Evolutionary conservation across 2,888 invertebrate genomes (phyloP).

Genomic region (Troglohyphantes excavatus): DNA sequence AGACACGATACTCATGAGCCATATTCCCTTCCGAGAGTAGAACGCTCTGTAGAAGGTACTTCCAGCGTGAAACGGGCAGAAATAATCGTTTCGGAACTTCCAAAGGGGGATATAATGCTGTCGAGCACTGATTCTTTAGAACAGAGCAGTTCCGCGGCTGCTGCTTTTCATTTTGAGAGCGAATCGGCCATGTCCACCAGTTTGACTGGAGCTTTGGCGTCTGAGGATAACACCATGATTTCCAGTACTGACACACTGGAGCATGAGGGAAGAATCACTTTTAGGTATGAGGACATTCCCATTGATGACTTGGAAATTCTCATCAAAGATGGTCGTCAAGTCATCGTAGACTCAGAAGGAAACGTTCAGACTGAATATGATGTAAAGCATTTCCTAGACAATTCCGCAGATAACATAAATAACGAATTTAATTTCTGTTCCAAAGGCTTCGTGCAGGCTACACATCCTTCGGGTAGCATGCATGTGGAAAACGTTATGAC

Average conservation of each 20-base stretch:
- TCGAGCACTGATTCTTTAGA: constrained; percentile 89
- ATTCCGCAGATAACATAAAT: constrained; percentile 64
- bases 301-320: constrained; percentile 68
- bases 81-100: constrained; percentile 52
- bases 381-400: constrained; percentile 49
- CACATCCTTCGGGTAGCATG: constrained; percentile 27
- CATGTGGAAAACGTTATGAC: constrained; percentile 57
- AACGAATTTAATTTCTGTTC: constrained; percentile 19
- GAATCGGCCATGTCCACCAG: constrained; percentile 93
- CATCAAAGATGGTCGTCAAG: constrained; percentile 55
- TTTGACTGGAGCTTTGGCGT: constrained; percentile 87
- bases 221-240: constrained; percentile 88
- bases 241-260: constrained; percentile 89
- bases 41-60: background rate
- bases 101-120: constrained; percentile 83
- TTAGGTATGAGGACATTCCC: constrained; percentile 67
- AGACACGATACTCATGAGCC: background rate
- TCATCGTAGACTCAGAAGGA: constrained; percentile 80
- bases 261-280: constrained; percentile 81
- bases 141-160: constrained; percentile 88
- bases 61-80: constrained; percentile 14
- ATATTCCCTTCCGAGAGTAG: background rate
- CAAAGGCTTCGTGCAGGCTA: constrained; percentile 27
- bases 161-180: constrained; percentile 91
- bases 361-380: constrained; percentile 72